phyloP scores from a whole-genome alignment of 2,797 vertebrate species.

The Pangasius sanitwongsei region DNA sequence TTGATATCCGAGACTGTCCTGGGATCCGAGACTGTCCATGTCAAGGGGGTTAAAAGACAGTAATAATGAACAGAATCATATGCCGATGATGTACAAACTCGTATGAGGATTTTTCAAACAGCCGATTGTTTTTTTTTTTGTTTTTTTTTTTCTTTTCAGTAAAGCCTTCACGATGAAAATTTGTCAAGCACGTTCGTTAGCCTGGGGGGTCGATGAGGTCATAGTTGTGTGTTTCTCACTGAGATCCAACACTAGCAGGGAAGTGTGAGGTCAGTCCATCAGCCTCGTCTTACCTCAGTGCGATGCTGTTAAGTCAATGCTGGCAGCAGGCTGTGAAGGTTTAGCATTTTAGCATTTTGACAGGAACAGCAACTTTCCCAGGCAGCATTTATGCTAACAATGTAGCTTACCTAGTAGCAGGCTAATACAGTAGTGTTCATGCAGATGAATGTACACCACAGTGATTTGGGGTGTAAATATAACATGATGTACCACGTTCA shows the following conservation, averaged over 20 bases:
- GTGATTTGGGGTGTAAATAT: not conserved
- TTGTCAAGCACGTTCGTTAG: constrained; percentile 30
- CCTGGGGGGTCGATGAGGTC: constrained; percentile 40
- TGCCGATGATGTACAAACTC: not conserved
- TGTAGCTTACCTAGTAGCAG: too few species aligned
- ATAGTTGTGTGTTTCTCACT: constrained; percentile 46
- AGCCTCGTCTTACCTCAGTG: constrained; percentile 8
- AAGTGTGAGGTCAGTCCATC: constrained; percentile 25
- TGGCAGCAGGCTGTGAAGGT: constrained; percentile 41
- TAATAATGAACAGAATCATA: not conserved
- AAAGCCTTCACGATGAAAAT: constrained; percentile 20
- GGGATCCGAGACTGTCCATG: not conserved
- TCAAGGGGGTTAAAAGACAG: not conserved
- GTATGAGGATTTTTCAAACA: not conserved
- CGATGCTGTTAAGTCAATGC: constrained; percentile 34
- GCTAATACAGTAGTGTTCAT: not conserved
- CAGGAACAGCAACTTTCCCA: not conserved
- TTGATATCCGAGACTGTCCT: not conserved
- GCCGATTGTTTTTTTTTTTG: constrained; percentile 36
- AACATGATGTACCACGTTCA: not conserved
- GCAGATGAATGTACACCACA: not conserved
- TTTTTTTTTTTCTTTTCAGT: too few species aligned
- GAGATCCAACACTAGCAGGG: constrained; percentile 22
- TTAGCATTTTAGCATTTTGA: constrained; percentile 35
- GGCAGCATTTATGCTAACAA: not conserved